phyloP scores from a whole-genome alignment of 2,888 invertebrate species.

The Gibbula magus region DNA sequence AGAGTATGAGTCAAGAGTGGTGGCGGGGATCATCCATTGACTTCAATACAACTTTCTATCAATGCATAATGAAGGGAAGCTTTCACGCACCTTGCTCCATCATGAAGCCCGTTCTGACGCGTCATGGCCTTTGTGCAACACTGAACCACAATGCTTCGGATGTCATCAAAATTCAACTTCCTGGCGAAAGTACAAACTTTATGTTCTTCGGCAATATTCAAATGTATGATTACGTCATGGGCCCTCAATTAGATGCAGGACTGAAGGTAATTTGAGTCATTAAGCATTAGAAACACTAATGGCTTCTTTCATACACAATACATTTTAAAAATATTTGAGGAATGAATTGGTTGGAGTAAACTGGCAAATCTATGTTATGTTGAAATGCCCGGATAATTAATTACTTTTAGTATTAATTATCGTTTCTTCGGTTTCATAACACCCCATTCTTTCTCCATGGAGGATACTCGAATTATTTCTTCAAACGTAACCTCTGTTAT shows the following conservation, averaged over 20 bases:
- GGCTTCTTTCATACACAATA: not conserved
- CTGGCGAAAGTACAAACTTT: not conserved
- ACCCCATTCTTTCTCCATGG: too few species aligned
- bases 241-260: not conserved
- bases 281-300: too few species aligned
- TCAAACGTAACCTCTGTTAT: too few species aligned
- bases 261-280: not conserved
- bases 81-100: not conserved
- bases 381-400: too few species aligned
- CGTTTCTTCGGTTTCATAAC: too few species aligned
- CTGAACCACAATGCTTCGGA: constrained; percentile 7
- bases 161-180: not conserved
- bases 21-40: not conserved
- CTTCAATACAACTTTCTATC: too few species aligned
- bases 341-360: too few species aligned
- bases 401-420: too few species aligned
- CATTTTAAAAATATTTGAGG: too few species aligned
- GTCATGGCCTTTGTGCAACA: not conserved
- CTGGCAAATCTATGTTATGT: too few species aligned
- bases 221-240: not conserved
- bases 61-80: not conserved
- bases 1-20: not conserved
- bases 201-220: not conserved
- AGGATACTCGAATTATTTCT: too few species aligned
- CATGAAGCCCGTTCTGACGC: constrained; percentile 2